These are phyloP conservation scores for Camponotus vicinus DNA, from an alignment of 1,140 invertebrate species.

Conservation along the genomic window DNA sequence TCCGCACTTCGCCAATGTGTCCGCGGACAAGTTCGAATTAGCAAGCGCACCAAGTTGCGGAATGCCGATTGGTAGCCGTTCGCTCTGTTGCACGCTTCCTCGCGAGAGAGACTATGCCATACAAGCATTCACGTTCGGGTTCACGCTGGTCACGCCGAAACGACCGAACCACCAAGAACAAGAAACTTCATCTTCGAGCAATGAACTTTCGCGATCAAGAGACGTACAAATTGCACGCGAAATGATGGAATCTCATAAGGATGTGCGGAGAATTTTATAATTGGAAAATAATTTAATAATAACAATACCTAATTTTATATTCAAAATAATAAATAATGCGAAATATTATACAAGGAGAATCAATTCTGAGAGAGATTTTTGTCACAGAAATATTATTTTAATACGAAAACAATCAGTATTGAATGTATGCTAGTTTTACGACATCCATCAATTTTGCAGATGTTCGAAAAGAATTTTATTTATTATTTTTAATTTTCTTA, in stretches of 20 bases:
- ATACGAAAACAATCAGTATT: too few relatives aligned
- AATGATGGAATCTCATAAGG: neutral
- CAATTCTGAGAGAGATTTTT: neutral
- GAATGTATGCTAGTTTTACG: too few relatives aligned
- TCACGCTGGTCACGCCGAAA: constrained; percentile 21
- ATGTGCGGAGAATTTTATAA: neutral
- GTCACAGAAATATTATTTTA: neutral
- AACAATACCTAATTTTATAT: neutral
- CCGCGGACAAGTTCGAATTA: constrained; percentile 82
- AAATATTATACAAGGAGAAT: neutral
- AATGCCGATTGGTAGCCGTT: constrained; percentile 78
- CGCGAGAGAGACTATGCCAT: neutral
- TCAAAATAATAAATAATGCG: neutral
- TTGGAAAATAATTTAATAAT: neutral
- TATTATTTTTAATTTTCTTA: too few relatives aligned
- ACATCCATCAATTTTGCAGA: too few relatives aligned
- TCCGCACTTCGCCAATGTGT: constrained; percentile 74
- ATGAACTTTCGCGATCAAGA: neutral
- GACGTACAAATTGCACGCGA: neutral
- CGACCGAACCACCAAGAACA: constrained; percentile 12
- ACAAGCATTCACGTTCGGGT: constrained; percentile 30
- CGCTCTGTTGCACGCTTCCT: constrained; percentile 13
- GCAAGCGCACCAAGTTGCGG: constrained; percentile 80
- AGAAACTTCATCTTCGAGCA: constrained; percentile 26
- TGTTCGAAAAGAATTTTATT: too few relatives aligned